These are phyloP conservation scores for Oncorhynchus masou DNA, from an alignment of 2,113 vertebrate species.

Conservation along the genomic window DNA sequence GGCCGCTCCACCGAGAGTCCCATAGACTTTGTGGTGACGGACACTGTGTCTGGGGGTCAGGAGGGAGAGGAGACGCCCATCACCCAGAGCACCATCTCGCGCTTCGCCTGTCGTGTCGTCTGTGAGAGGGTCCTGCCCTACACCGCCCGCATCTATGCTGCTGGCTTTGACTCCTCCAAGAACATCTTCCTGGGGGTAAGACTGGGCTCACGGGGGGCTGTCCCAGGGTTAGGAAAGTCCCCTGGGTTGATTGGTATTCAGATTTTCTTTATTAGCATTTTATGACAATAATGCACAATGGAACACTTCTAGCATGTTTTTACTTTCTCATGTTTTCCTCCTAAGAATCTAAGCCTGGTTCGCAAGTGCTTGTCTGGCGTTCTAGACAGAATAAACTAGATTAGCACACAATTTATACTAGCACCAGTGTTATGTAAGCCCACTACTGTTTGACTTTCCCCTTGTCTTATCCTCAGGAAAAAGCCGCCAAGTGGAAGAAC, in stretches of 20 bases:
- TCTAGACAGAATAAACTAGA: background rate
- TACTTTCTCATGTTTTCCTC: background rate
- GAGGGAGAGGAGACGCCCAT: constrained; percentile 89
- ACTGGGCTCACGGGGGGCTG: background rate
- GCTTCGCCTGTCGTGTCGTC: constrained; percentile 95
- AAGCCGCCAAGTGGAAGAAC: constrained; percentile 99
- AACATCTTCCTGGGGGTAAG: constrained; percentile 98
- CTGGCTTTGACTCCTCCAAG: constrained; percentile 97
- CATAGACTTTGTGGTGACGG: constrained; percentile 98
- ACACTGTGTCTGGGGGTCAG: constrained; percentile 89
- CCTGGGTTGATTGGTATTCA: too few species aligned
- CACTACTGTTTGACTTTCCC: constrained; percentile 71
- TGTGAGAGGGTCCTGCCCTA: constrained; percentile 89
- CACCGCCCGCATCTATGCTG: constrained; percentile 94
- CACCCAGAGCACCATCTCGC: constrained; percentile 97
- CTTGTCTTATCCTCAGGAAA: constrained; percentile 79
- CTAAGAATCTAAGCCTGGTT: background rate
- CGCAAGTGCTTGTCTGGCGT: background rate
- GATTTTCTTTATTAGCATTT: constrained; percentile 23
- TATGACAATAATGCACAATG: too few species aligned
- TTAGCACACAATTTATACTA: constrained; percentile 15
- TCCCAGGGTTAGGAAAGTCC: too few species aligned
- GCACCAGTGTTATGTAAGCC: background rate
- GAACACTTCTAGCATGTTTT: background rate
- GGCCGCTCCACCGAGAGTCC: constrained; percentile 96